Evolutionary conservation across 2,888 invertebrate species (phyloP).

Genomic region (Leptodirus hochenwartii): DNA sequence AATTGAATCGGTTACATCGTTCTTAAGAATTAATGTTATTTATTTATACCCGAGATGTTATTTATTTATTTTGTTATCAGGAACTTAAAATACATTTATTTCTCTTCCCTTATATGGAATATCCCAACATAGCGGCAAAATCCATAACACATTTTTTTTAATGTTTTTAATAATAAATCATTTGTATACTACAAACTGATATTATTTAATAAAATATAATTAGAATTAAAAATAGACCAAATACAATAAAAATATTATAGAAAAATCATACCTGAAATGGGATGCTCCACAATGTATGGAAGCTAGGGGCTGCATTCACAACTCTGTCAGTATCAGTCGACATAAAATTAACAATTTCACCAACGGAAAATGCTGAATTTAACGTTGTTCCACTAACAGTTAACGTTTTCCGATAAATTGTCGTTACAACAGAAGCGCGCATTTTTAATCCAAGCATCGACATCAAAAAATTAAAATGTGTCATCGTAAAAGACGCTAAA

Average conservation of each 20-base stretch:
- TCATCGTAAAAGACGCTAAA: constrained; percentile 56
- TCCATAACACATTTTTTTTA: too few species aligned
- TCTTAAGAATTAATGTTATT: too few species aligned
- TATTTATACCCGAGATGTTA: too few species aligned
- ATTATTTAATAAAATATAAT: too few species aligned
- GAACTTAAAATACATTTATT: too few species aligned
- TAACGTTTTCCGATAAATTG: constrained; percentile 57
- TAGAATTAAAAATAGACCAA: too few species aligned
- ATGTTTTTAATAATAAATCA: too few species aligned
- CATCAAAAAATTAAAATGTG: constrained; percentile 83
- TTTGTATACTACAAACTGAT: too few species aligned
- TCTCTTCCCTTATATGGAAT: too few species aligned
- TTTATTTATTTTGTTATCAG: too few species aligned
- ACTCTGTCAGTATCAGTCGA: constrained; percentile 92
- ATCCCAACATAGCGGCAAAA: too few species aligned
- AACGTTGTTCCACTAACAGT: constrained; percentile 23
- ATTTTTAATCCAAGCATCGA: constrained; percentile 71
- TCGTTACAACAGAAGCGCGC: constrained; percentile 65
- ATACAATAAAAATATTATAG: constrained; percentile 2
- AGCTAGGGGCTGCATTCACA: constrained; percentile 88
- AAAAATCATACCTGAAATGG: constrained; percentile 54
- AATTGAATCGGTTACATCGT: too few species aligned
- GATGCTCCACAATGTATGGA: constrained; percentile 94
- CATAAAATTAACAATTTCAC: constrained; percentile 92
- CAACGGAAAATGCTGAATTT: constrained; percentile 37